phyloP scores from a whole-genome alignment of 2,797 vertebrate species.

The Enteromius treurensis region DNA sequence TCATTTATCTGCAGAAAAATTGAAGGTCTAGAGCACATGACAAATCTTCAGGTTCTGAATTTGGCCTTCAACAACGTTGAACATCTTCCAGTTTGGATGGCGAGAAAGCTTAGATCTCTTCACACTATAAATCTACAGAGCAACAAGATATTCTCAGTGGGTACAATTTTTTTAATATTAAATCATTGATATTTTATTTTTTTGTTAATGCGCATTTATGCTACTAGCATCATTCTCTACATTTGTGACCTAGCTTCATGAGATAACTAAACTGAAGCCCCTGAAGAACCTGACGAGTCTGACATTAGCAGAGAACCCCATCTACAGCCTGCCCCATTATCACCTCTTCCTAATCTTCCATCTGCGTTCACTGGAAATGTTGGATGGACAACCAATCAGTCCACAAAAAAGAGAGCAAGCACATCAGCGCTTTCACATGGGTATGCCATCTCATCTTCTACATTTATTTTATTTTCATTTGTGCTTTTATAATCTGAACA shows the following conservation, averaged over 20 bases:
- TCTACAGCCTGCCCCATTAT: constrained; percentile 81
- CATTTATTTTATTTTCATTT: background rate
- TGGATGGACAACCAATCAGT: constrained; percentile 81
- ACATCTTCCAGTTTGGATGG: constrained; percentile 81
- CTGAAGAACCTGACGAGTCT: constrained; percentile 83
- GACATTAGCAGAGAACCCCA: constrained; percentile 79
- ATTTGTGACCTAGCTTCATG: constrained; percentile 76
- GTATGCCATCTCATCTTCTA: constrained; percentile 66
- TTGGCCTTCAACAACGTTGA: constrained; percentile 84
- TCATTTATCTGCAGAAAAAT: constrained; percentile 78
- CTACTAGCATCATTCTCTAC: background rate
- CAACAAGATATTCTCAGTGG: constrained; percentile 85
- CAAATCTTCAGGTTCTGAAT: constrained; percentile 81
- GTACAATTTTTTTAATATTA: constrained; percentile 56
- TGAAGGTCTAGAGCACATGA: constrained; percentile 85
- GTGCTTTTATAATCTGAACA: background rate
- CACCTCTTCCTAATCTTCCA: constrained; percentile 82
- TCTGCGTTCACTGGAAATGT: constrained; percentile 77
- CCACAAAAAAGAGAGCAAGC: constrained; percentile 78
- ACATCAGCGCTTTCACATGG: constrained; percentile 82
- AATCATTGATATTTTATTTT: background rate
- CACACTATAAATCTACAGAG: constrained; percentile 76
- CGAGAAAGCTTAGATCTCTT: constrained; percentile 81
- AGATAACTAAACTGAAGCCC: constrained; percentile 81
- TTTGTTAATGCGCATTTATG: background rate